Evolutionary conservation across 1,140 invertebrate species (phyloP), one percentile per base, ranked within the genome.

Genomic region (Cryptotermes secundus): DNA sequence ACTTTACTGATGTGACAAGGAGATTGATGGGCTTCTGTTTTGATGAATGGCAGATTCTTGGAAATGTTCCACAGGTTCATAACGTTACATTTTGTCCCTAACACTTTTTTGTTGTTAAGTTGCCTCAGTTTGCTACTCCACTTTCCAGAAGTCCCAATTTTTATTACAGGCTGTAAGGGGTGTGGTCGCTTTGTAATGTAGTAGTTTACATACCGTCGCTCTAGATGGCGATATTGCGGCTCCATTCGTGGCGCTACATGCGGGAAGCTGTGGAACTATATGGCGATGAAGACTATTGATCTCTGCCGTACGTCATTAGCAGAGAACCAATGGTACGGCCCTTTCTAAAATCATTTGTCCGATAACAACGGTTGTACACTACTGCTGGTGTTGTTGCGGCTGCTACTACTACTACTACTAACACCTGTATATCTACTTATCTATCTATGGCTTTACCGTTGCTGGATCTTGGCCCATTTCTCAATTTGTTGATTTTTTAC

Each of bases 161-260:
- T 82, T 82, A 82, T 82, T 45, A 82, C 36, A 34, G 45, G 81
- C 16, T 45, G 42, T 82, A 82, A 82, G 81, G 81, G 81, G 81
- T 82, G 81, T 82, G 81, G 81, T 82, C 81, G 16, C 35, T 59
- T 59, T 19, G 24, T 53, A 53, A 34, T 82, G 35, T 31, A 42
- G 24, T 36, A 81, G 34, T 81, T 49, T 14, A 26, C 7, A 45
- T 42, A 9, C 81, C 14, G 42, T 31, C 38, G 7, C 81, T 16
- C 38, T n/a, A 82, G 81, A 82, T 82, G 81, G 81, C 42, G 53
- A 59, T 38, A 9, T 7, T 53, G 81, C 81, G 16, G 35, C 38
- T 26, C 45, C 34, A 26, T 82, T 26, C 81, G 26, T 31, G 16
- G 42, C 19, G 81, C 81, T 19, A 16, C 81, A 26, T 36, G 81